Conservation (phyloP, 2,113 vertebrate genomes). For the Semicossyphus pulcher region DNA sequence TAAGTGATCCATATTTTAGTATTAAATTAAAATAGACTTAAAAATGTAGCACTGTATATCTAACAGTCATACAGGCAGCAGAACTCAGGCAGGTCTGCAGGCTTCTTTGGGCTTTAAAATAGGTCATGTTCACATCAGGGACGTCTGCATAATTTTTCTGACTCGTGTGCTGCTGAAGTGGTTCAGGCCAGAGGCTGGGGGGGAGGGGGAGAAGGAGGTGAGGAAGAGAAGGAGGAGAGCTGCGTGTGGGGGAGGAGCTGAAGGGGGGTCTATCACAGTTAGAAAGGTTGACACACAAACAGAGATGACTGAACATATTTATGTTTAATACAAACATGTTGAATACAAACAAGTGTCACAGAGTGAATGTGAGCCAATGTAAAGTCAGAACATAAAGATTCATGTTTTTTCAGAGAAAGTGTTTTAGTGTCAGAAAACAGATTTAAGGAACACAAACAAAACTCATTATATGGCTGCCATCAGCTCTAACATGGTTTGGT, state of each 20-base stretch:
- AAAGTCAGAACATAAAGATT: no score
- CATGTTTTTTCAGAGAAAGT: no score
- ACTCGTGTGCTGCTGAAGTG: constrained; percentile 71
- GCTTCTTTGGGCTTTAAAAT: constrained; percentile 73
- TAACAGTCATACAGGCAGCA: constrained; percentile 38
- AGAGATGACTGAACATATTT: background rate
- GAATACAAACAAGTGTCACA: no score
- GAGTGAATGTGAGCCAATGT: no score
- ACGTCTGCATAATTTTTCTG: constrained; percentile 69
- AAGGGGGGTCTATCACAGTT: constrained; percentile 4
- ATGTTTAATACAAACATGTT: no score
- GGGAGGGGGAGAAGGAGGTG: constrained; percentile 31
- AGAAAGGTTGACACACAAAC: constrained; percentile 23
- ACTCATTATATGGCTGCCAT: no score
- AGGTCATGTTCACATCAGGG: constrained; percentile 79
- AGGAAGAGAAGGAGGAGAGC: constrained; percentile 32
- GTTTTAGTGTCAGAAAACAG: no score
- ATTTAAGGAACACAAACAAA: no score
- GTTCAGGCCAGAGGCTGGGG: constrained; percentile 59
- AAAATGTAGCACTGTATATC: background rate
- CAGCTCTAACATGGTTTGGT: no score
- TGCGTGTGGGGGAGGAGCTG: constrained; percentile 42
- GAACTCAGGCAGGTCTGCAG: constrained; percentile 51
- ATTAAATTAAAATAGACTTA: no score
- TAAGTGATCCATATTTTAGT: no score